Evolutionary conservation across 2,797 vertebrate genomes (phyloP), one percentile per base, ranked within the genome.

Genomic region (Halcyon leucocephala): DNA sequence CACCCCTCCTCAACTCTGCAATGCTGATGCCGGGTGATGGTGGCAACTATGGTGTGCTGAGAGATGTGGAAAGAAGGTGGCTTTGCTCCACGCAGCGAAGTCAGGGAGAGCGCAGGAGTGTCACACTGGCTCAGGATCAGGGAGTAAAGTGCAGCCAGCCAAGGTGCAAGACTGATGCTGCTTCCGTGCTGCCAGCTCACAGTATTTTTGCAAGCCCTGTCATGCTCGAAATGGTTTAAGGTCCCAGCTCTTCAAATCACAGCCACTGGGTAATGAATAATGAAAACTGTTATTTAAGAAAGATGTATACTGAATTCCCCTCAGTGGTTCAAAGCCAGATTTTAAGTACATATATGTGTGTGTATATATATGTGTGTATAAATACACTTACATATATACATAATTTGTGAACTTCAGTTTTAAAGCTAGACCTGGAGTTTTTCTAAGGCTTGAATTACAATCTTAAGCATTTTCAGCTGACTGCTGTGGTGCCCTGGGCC

Each of bases 121-220:
- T 89, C 95, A 85, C 55, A 16, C 25, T 70, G 74, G 67, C 71
- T 93, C 69, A 82, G 49, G 71, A 95, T 89, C 81, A 73, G 39
- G 51, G 55, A 90, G 67, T 21, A 54, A 64, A 86, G 89, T 78
- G 6, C 86, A 86, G 80, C 73, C 88, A 90, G 66, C 66, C 92
- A 76, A 78, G 42, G 62, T 80, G 84, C 64, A 82, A 60, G 57
- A 78, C 91, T 62, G 66, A 77, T 2, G 6, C 22, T 2, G 37
- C 52, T 80, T 70, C 79, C 37, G 4, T 7, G 14, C 52, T 87
- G 64, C 57, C 93, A 92, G 65, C 78, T 77, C 76, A 18, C 52
- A n/a, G 33, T 33, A n/a, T 67, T 85, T 82, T 69, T 76, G 66
- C 49, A 74, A 89, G 54, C 18, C 14, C 35, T 62, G 72, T 55